Evolutionary conservation across 2,888 invertebrate genomes (phyloP).

Genomic region (Iselma pallidipennis): DNA sequence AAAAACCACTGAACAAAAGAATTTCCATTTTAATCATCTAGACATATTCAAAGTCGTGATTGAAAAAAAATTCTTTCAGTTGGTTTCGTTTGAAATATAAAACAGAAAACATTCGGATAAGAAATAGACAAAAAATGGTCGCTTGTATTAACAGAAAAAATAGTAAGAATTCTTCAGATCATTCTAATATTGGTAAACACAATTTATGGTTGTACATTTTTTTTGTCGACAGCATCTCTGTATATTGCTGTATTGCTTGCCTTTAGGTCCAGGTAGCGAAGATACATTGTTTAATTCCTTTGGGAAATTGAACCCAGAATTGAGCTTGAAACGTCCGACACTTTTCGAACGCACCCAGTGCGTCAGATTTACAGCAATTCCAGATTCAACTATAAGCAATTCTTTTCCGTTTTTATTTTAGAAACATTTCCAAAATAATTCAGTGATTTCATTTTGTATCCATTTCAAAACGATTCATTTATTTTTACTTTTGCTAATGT

Average conservation of each 20-base stretch:
- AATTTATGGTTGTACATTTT: slow-evolving; percentile 17
- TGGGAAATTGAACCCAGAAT: slow-evolving; percentile 38
- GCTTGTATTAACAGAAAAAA: too few relatives aligned
- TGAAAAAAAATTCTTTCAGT: too few relatives aligned
- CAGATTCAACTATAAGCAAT: background rate
- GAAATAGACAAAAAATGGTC: too few relatives aligned
- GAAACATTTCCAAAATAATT: too few relatives aligned
- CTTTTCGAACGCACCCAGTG: slow-evolving; percentile 30
- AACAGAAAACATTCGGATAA: too few relatives aligned
- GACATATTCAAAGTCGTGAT: slow-evolving; percentile 5
- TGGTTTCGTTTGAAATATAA: background rate
- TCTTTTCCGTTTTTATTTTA: background rate
- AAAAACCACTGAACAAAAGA: slow-evolving; percentile 34
- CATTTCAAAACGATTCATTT: background rate
- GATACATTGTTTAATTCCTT: slow-evolving; percentile 38
- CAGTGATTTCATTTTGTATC: background rate
- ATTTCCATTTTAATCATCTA: slow-evolving; percentile 35
- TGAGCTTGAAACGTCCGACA: slow-evolving; percentile 31
- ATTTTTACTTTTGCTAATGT: slow-evolving; percentile 4
- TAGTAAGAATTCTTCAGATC: background rate
- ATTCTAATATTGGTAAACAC: background rate
- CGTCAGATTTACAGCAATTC: slow-evolving; percentile 26
- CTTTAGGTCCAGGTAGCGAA: slow-evolving; percentile 36
- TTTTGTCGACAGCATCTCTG: slow-evolving; percentile 6
- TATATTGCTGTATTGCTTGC: slow-evolving; percentile 27